Evolutionary conservation across 2,888 invertebrate genomes (phyloP).

Genomic region (Poecilobothrus nobilitatus): DNA sequence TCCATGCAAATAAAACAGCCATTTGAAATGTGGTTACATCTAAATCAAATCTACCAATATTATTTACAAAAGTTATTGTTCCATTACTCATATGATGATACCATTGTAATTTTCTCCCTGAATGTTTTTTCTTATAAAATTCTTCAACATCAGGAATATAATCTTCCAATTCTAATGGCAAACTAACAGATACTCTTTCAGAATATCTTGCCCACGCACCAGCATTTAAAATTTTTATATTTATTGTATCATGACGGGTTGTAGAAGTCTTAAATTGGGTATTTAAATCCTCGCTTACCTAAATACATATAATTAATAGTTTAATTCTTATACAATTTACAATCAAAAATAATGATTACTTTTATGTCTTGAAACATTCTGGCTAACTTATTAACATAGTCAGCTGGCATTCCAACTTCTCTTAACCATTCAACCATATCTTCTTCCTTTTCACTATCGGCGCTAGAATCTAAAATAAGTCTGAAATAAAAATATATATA

Average conservation of each 20-base stretch:
- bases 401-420: slow-evolving; percentile 99
- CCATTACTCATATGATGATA: slow-evolving; percentile 99
- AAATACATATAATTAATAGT: slow-evolving; percentile 8
- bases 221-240: slow-evolving; percentile 96
- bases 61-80: slow-evolving; percentile 90
- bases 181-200: slow-evolving; percentile 88
- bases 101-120: slow-evolving; percentile 96
- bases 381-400: slow-evolving; percentile 96
- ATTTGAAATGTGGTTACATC: slow-evolving; percentile 99
- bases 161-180: slow-evolving; percentile 96
- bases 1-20: slow-evolving; percentile 99
- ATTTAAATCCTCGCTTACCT: slow-evolving; percentile 86
- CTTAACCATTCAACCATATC: slow-evolving; percentile 98
- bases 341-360: slow-evolving; percentile 46
- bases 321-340: neutral
- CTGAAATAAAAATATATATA: slow-evolving; percentile 35
- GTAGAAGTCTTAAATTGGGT: slow-evolving; percentile 81
- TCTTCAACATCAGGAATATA: slow-evolving; percentile 99
- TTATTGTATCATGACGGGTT: slow-evolving; percentile 77
- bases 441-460: slow-evolving; percentile 98
- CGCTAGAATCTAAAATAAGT: slow-evolving; percentile 93
- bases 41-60: slow-evolving; percentile 87
- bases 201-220: slow-evolving; percentile 95
- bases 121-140: slow-evolving; percentile 95
- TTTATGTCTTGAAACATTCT: slow-evolving; percentile 99